Base-by-base conservation (phyloP, 2,888 invertebrate genomes). In the Pyrrhia umbra region DNA sequence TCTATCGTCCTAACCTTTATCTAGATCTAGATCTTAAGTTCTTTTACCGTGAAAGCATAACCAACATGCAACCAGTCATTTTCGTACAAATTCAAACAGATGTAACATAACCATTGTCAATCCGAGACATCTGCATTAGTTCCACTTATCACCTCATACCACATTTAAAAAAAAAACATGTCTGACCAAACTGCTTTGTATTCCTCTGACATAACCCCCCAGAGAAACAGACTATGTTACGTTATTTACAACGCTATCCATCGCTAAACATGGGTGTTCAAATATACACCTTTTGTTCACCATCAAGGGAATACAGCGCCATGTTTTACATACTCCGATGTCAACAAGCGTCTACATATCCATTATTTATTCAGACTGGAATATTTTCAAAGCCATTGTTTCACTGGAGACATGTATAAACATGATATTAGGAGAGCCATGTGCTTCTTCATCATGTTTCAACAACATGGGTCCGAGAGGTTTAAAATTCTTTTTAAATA, bases 351-450 rank as follows among this genome's bases (percentile, higher is more conserved):
- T 47, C 25, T 23, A 40, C 20, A 34, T 45, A n/a, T 16, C 15
- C 43, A 75, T 75, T 46, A 75, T 30, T 69, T 75, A 72, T 72
- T 72, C 70, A 75, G 27, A 13, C 20, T 20, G 10, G n/a, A 25
- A 34, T 46, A 75, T 58, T 75, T 75, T 69, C 46, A 62, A 58
- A 40, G 39, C 16, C 50, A 39, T 61, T 57, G 49, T 45, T 27
- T 42, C 71, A 57, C 47, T 20, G 34, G 61, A 47, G 57, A 57
- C 45, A 43, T 40, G 30, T 57, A 39, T 30, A 51, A 47, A 57
- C 55, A 75, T 75, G n/a, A 62, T 63, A 21, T 20, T 30, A 42
- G 6, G 56, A 20, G 27, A 18, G 47, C 57, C 62, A 46, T 54
- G 25, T 62, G 50, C 15, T 57, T n/a, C n/a, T 37, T 25, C n/a